Percentiles rank a stretch among this genome's conserved stretches.
These are phyloP conservation scores for Lycaon pictus DNA, from an alignment of 2,113 vertebrate species.

Conservation along the genomic window DNA sequence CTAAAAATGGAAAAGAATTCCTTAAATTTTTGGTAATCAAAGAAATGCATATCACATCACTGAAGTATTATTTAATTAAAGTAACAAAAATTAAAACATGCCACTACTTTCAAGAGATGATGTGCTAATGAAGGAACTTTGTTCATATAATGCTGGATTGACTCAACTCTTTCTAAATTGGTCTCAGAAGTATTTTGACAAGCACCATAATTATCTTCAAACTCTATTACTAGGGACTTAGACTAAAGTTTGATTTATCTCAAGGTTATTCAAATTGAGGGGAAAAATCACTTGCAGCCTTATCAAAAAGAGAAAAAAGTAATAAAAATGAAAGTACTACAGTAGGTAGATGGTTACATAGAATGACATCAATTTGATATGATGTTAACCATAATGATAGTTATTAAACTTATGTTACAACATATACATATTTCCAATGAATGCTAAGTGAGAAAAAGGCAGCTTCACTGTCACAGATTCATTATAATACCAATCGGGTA, in stretches of 20 bases:
- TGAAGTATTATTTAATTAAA: constrained; percentile 7
- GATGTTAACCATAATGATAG: constrained; percentile 14
- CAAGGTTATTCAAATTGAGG: constrained; percentile 40
- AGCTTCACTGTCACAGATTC: neutral
- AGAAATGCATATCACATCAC: neutral
- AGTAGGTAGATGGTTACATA: neutral
- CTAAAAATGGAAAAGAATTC: constrained; percentile 1
- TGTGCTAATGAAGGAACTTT: neutral
- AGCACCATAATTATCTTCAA: constrained; percentile 63
- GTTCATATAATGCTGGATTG: neutral
- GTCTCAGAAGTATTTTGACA: constrained; percentile 56
- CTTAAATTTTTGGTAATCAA: constrained; percentile 10
- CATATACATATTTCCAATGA: neutral
- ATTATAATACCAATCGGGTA: neutral
- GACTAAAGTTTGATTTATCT: neutral
- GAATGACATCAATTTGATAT: neutral
- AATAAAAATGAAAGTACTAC: constrained; percentile 21
- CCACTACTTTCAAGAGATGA: neutral
- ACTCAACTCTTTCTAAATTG: constrained; percentile 11
- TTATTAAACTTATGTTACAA: constrained; percentile 12
- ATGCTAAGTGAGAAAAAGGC: neutral
- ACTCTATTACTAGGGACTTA: constrained; percentile 18
- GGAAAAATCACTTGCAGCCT: neutral
- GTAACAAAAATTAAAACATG: constrained; percentile 36
- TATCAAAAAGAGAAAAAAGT: constrained; percentile 37